Evolutionary conservation across 1,140 invertebrate genomes (phyloP), one percentile per base, ranked within the genome.

Genomic region (Drosophila guanche): DNA sequence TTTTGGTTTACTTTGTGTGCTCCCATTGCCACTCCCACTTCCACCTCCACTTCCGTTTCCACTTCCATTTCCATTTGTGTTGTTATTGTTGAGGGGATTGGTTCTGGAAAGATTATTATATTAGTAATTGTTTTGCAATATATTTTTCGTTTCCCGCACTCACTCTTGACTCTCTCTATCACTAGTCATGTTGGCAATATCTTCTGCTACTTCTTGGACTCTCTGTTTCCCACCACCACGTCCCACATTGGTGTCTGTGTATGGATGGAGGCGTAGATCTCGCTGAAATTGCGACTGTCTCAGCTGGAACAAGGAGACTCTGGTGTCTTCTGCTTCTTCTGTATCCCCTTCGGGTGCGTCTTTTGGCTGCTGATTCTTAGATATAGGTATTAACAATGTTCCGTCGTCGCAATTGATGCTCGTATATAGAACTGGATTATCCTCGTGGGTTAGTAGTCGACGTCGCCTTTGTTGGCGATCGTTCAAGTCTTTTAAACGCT

Each of bases 41-140:
- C 33, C 61, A 43, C 37, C 43, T 65, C 57, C 53, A 22, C 47
- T 42, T 5, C 51, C 57, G 25, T 53, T 70, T 65, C 57, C 53
- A 20, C 53, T 51, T 5, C 54, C 57, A 25, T 52, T 70, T 23
- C 58, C 52, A 14, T 72, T 81, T 48, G 63, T 56, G 41, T 68
- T 76, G 51, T 85, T 86, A 14, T 84, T 86, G 43, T 81, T 89
- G 1, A 86, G 60, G 3, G 89, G 89, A 51, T 84, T 86, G 29
- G 70, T 71, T 78, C 88, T 90, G n/a, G 8, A 55, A 22, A 5
- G 48, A 25, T 41, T 0, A 40, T 14, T 22, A 4, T 5, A 14
- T 14, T 5, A 23, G 7, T 37, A 4, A 4, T 37, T 37, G 29
- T n/a, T 22, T 50, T 14, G 20, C 2, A 7, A 29, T 33, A 2